Conservation (phyloP, 2,888 invertebrate genomes). For the Heliconius aoede region DNA sequence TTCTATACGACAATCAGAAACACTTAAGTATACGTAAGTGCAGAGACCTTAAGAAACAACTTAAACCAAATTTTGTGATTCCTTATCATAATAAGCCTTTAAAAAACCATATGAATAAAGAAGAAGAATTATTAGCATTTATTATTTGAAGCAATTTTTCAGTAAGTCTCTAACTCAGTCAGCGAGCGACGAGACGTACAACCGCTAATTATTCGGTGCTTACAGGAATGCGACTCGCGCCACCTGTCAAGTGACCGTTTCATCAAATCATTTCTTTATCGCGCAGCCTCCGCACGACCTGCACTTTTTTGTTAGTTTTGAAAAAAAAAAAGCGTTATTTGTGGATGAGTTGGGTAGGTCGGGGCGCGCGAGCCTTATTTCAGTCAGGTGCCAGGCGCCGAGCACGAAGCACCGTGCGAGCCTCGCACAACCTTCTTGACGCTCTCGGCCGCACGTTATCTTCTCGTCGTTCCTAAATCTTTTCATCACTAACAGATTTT, state of each 20-base stretch:
- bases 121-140: slow-evolving; percentile 61
- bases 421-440: slow-evolving; percentile 61
- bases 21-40: background rate
- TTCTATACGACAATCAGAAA: background rate
- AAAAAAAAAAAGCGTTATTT: slow-evolving; percentile 74
- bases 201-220: slow-evolving; percentile 75
- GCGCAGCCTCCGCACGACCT: slow-evolving; percentile 76
- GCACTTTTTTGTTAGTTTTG: slow-evolving; percentile 77
- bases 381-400: slow-evolving; percentile 82
- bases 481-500: slow-evolving; percentile 20
- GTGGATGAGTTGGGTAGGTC: slow-evolving; percentile 79
- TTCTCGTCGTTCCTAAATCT: slow-evolving; percentile 30
- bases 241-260: slow-evolving; percentile 81
- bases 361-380: slow-evolving; percentile 77
- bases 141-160: slow-evolving; percentile 78
- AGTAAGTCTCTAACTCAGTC: slow-evolving; percentile 67
- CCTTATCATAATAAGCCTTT: slow-evolving; percentile 46
- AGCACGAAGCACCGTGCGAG: slow-evolving; percentile 68
- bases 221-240: slow-evolving; percentile 73
- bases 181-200: slow-evolving; percentile 68
- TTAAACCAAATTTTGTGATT: slow-evolving; percentile 16
- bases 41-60: background rate
- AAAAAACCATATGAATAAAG: slow-evolving; percentile 64
- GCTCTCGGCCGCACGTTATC: slow-evolving; percentile 34
- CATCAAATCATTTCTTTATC: slow-evolving; percentile 83